These are phyloP conservation scores for Triplophysa rosa DNA, from an alignment of 2,113 vertebrate genomes.

Conservation along the genomic window DNA sequence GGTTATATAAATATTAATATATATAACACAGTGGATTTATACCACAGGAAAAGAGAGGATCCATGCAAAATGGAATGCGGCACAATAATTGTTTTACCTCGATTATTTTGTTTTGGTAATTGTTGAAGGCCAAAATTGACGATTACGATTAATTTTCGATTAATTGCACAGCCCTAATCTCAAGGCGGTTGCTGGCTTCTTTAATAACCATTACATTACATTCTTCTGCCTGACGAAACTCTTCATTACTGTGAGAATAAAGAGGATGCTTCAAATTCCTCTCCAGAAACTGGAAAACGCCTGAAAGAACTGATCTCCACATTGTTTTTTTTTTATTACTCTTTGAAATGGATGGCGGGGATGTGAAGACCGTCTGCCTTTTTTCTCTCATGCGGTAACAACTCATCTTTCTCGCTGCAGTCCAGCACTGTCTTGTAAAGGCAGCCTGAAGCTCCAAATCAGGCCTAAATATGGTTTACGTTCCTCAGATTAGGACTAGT, in stretches of 20 bases:
- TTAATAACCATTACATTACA: constrained; percentile 30
- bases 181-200: constrained; percentile 51
- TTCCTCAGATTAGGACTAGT: constrained; percentile 4
- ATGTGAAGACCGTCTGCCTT: constrained; percentile 46
- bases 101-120: too few species aligned
- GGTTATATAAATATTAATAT: too few species aligned
- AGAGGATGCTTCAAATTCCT: constrained; percentile 46
- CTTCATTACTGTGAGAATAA: constrained; percentile 39
- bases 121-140: too few species aligned
- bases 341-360: constrained; percentile 29
- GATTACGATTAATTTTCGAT: too few species aligned
- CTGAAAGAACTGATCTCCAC: constrained; percentile 42
- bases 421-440: constrained; percentile 3
- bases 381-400: constrained; percentile 45
- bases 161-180: too few species aligned
- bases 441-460: constrained; percentile 34
- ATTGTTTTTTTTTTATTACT: constrained; percentile 52
- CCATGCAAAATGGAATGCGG: too few species aligned
- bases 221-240: constrained; percentile 43
- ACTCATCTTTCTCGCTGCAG: constrained; percentile 38
- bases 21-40: too few species aligned
- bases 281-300: constrained; percentile 35
- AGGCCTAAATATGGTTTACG: constrained; percentile 1
- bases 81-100: too few species aligned
- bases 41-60: too few species aligned